Evolutionary conservation across 1,140 invertebrate genomes (phyloP).

Genomic region (Tetramorium parvispinum): DNA sequence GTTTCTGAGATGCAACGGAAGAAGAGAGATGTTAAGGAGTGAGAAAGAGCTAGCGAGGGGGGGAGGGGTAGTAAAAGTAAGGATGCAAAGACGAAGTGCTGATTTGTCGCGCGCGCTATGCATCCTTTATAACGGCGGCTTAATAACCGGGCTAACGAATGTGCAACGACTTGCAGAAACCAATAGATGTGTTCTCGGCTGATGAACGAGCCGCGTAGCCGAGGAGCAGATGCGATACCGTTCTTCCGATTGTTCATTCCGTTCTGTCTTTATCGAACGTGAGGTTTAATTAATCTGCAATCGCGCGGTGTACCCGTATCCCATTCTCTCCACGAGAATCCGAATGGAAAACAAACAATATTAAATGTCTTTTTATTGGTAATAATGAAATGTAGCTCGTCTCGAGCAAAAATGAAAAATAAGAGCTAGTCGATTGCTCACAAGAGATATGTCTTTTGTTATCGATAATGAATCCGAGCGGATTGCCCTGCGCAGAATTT

Average conservation of each 20-base stretch:
- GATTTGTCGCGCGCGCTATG: constrained; percentile 35
- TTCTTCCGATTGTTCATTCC: constrained; percentile 22
- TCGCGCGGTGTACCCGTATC: neutral
- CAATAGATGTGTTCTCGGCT: constrained; percentile 30
- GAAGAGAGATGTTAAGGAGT: constrained; percentile 1
- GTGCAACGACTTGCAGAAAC: constrained; percentile 66
- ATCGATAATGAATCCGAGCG: neutral
- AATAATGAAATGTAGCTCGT: neutral
- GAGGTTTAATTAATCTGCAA: constrained; percentile 52
- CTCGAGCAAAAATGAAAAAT: neutral
- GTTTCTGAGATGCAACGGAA: neutral
- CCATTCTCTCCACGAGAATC: neutral
- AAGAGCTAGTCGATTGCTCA: neutral
- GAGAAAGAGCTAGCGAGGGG: neutral
- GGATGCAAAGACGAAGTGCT: constrained; percentile 25
- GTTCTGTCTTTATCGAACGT: constrained; percentile 26
- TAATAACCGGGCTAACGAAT: constrained; percentile 73
- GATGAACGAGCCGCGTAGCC: constrained; percentile 46
- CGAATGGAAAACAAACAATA: constrained; percentile 1
- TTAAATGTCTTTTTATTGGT: constrained; percentile 3
- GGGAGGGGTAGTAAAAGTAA: neutral
- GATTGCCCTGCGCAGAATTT: neutral
- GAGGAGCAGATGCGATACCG: constrained; percentile 38
- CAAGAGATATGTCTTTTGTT: neutral
- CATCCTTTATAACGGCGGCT: constrained; percentile 65